Evolutionary conservation across 2,113 vertebrate species (phyloP), one percentile per base, ranked within the genome.

Genomic region (Rhineura floridana): DNA sequence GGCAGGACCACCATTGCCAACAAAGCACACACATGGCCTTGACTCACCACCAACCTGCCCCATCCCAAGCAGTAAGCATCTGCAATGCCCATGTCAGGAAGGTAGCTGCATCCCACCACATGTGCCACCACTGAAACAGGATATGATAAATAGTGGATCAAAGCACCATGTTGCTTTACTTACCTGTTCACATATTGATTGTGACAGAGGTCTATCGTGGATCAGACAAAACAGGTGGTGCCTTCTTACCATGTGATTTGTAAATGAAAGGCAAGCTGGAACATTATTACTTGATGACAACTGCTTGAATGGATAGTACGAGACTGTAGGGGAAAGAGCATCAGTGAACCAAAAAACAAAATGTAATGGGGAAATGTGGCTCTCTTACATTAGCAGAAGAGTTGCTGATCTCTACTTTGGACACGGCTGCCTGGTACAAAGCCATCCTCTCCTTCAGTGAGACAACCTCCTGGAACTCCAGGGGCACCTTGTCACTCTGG

Each of bases 361-460:
- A 59, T 65, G 48, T 42, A 83, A 70, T 46, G 2, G 25, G 46
- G 67, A 42, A 91, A 84, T 46, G 21, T 1, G 80, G 83, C 19
- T 63, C 36, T 92, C 98, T 98, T 98, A 99, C 98, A 59, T 95
- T 93, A 89, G 95, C 94, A 85, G 96, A 96, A 95, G 97, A 94
- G 92, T 85, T 95, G 93, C 86, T 95, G 88, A 95, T 95, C 83
- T 96, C 96, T 86, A 62, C 96, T 92, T 95, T 96, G 76, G 98
- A 97, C 86, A 97, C 97, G 90, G 98, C 98, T 91, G 98, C 97
- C 94, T 99, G 98, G 94, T 99, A 98, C 96, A 97, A 96, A 25
- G 97, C 98, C 98, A 98, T 95, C 72, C 97, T 94, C 91, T 98
- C 97, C 93, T 96, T 98, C 89, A 98, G 94, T 85, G 98, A 96